Evolutionary conservation across 2,888 invertebrate genomes (phyloP).

Genomic region (Icerya purchasi): DNA sequence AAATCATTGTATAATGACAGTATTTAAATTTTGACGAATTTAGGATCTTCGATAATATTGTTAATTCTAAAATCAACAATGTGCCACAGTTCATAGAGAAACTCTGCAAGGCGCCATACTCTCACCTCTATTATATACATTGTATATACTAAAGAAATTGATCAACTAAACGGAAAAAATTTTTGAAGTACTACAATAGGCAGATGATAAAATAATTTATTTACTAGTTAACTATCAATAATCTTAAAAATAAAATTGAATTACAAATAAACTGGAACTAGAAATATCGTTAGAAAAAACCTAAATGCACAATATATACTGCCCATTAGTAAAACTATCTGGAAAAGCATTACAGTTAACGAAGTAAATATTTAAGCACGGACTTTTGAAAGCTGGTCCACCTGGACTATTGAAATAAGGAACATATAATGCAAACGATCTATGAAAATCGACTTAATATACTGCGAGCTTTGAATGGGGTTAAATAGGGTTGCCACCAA

Average conservation of each 20-base stretch:
- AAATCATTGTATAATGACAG: not conserved
- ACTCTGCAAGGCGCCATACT: not conserved
- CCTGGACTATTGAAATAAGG: not conserved
- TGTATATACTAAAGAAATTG: not conserved
- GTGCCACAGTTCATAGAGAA: not conserved
- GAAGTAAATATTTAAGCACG: not conserved
- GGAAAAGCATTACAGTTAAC: not conserved
- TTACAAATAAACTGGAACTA: not conserved
- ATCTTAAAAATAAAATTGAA: not conserved
- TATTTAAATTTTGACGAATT: not conserved
- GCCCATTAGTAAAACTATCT: not conserved
- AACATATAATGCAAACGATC: not conserved
- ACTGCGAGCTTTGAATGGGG: not conserved
- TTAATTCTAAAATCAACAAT: not conserved
- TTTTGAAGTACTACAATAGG: not conserved
- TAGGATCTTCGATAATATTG: not conserved
- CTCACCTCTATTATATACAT: not conserved
- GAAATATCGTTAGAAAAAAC: not conserved
- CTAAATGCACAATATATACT: not conserved
- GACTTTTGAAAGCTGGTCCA: not conserved
- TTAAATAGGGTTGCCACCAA: not conserved
- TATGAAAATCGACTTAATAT: not conserved
- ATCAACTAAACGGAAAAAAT: not conserved
- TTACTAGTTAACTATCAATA: not conserved
- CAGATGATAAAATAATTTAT: not conserved